These are phyloP conservation scores for Papilio polytes DNA, from an alignment of 1,140 invertebrate genomes.

Conservation along the genomic window DNA sequence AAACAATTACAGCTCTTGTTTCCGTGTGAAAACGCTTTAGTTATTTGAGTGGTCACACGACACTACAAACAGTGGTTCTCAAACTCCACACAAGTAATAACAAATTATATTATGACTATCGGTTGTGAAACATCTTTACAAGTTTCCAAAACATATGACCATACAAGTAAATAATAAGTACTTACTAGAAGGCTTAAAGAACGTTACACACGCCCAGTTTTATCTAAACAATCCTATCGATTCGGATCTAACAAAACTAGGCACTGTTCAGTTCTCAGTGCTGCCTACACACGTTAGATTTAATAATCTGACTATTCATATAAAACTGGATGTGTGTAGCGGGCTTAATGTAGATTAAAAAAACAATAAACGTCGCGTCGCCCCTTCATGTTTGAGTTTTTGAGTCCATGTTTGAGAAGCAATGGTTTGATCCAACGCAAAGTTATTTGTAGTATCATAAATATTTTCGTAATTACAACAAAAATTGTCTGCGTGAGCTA, in stretches of 20 bases:
- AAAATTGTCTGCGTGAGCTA: not conserved
- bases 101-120: not conserved
- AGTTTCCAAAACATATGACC: not conserved
- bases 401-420: not conserved
- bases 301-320: too few species aligned
- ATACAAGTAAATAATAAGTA: too few species aligned
- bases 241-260: too few species aligned
- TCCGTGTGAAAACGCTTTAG: conserved; percentile 27
- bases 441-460: conserved; percentile 17
- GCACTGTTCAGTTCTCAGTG: too few species aligned
- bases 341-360: too few species aligned
- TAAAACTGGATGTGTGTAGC: too few species aligned
- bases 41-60: conserved; percentile 25
- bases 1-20: conserved; percentile 28
- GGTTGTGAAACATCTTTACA: not conserved
- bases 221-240: too few species aligned
- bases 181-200: too few species aligned
- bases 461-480: not conserved
- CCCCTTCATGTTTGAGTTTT: not conserved
- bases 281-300: too few species aligned
- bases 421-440: not conserved
- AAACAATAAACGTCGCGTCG: not conserved
- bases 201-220: too few species aligned
- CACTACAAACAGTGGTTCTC: not conserved
- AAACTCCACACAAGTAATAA: conserved; percentile 3